These are phyloP conservation scores for Drosophila subsilvestris DNA, from an alignment of 2,888 invertebrate species.

Conservation along the genomic window DNA sequence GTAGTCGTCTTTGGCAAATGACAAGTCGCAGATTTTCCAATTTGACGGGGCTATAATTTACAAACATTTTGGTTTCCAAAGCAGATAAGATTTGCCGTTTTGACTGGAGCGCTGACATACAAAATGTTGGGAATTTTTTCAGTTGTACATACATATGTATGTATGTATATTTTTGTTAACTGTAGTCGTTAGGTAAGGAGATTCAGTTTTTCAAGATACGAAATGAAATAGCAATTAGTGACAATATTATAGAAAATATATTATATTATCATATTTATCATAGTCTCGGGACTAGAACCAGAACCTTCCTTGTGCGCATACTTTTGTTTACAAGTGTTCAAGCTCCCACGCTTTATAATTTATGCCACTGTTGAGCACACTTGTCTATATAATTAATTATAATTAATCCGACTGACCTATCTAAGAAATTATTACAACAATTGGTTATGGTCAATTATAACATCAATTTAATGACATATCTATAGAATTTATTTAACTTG, in stretches of 20 bases:
- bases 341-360: background rate
- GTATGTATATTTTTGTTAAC: background rate
- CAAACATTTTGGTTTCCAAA: constrained; percentile 25
- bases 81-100: constrained; percentile 58
- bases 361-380: background rate
- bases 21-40: constrained; percentile 23
- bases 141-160: background rate
- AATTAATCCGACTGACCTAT: background rate
- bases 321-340: background rate
- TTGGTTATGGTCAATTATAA: background rate
- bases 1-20: background rate
- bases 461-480: background rate
- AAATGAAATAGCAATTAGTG: background rate
- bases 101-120: constrained; percentile 18
- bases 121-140: constrained; percentile 6
- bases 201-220: background rate
- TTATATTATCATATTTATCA: background rate
- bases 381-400: no score
- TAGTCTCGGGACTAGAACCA: no score
- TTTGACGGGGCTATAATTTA: constrained; percentile 49
- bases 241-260: background rate
- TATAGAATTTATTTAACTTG: background rate
- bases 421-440: no score
- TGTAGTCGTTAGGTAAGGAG: background rate
- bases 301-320: background rate